Evolutionary conservation across 1,140 invertebrate genomes (phyloP).

Genomic region (Sesamia nonagrioides): DNA sequence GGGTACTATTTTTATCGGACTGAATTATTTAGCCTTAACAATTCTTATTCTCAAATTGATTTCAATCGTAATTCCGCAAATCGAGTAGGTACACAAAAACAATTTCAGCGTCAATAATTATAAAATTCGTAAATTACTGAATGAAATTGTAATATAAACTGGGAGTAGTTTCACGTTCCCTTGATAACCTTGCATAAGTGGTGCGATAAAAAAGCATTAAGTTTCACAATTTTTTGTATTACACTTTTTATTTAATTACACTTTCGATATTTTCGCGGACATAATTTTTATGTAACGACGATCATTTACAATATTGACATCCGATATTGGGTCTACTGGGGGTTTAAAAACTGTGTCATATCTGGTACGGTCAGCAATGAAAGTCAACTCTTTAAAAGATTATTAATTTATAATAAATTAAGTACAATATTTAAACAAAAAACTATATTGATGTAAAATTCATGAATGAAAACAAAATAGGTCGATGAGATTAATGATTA

Average conservation of each 20-base stretch:
- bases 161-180: slow-evolving; percentile 22
- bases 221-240: slow-evolving; percentile 15
- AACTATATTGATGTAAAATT: no score
- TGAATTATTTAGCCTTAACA: no score
- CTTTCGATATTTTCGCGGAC: slow-evolving; percentile 10
- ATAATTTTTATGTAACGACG: slow-evolving; percentile 1
- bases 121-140: neutral
- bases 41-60: neutral
- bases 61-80: neutral
- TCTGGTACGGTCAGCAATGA: no score
- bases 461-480: no score
- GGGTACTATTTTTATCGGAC: no score
- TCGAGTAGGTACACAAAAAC: neutral
- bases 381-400: no score
- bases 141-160: slow-evolving; percentile 9
- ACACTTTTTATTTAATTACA: slow-evolving; percentile 16
- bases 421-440: no score
- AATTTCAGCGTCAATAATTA: neutral
- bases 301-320: neutral
- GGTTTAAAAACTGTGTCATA: neutral
- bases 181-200: slow-evolving; percentile 28
- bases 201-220: slow-evolving; percentile 29
- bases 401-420: no score
- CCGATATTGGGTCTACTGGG: neutral
- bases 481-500: no score